Conservation (phyloP, 2,113 vertebrate genomes). For the Circaetus cinerascens region DNA sequence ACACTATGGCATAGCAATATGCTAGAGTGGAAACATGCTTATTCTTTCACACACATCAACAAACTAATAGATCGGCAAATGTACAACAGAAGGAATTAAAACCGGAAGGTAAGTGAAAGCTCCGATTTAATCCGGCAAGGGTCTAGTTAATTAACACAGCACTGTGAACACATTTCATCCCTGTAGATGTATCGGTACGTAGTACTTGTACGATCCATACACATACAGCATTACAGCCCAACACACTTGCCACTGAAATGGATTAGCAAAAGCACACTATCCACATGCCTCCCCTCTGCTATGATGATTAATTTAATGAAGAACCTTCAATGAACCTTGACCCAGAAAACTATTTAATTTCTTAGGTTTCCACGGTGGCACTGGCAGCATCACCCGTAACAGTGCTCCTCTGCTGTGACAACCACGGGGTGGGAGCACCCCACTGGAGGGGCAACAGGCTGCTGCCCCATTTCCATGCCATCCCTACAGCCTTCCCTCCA, state of each 20-base stretch:
- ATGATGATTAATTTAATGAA: not conserved
- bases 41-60: constrained; percentile 28
- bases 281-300: not conserved
- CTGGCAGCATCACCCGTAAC: not conserved
- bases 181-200: not conserved
- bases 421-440: rapidly evolving
- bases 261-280: not conserved
- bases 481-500: not conserved
- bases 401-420: not conserved
- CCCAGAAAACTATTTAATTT: not conserved
- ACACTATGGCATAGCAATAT: not conserved
- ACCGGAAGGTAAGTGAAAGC: constrained; percentile 11
- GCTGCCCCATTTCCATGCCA: not conserved
- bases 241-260: not conserved
- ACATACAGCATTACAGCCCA: not conserved
- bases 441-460: rapidly evolving
- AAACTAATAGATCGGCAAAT: not conserved
- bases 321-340: not conserved
- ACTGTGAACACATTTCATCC: not conserved
- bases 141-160: not conserved
- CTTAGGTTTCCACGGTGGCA: not conserved
- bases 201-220: not conserved
- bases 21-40: constrained; percentile 19
- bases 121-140: not conserved
- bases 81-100: not conserved